Evolutionary conservation across 2,797 vertebrate species (phyloP).

Genomic region (Leptodactylus fallax): DNA sequence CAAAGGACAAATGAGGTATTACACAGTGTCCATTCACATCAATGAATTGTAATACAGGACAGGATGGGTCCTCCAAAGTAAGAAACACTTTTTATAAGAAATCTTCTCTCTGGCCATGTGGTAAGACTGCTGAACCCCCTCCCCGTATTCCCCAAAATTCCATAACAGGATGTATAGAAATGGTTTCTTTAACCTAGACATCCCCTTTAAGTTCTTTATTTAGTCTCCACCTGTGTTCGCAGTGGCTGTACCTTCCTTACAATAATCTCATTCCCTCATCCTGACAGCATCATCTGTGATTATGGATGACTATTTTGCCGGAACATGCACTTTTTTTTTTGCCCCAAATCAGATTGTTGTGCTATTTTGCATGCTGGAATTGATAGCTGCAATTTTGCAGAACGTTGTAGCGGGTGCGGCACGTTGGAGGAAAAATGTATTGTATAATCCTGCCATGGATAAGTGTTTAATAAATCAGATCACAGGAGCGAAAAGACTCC

Average conservation of each 20-base stretch:
- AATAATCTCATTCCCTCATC: constrained; percentile 26
- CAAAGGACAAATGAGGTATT: too few relatives aligned
- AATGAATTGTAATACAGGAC: too few relatives aligned
- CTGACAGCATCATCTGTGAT: constrained; percentile 38
- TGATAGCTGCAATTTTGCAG: constrained; percentile 50
- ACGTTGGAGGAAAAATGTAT: constrained; percentile 29
- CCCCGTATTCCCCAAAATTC: too few relatives aligned
- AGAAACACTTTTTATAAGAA: too few relatives aligned
- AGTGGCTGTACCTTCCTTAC: neutral
- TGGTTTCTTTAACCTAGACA: too few relatives aligned
- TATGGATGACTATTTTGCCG: constrained; percentile 27
- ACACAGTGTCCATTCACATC: too few relatives aligned
- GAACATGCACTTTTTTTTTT: constrained; percentile 18
- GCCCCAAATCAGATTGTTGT: constrained; percentile 37
- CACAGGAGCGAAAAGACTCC: constrained; percentile 32
- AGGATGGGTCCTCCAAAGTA: too few relatives aligned
- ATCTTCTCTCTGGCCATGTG: too few relatives aligned
- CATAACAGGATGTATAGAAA: too few relatives aligned
- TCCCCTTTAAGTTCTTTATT: neutral
- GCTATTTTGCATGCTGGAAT: constrained; percentile 47
- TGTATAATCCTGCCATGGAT: constrained; percentile 33
- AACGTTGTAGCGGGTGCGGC: constrained; percentile 2
- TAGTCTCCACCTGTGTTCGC: neutral
- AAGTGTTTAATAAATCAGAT: constrained; percentile 57
- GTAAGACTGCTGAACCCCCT: too few relatives aligned